phyloP scores from a whole-genome alignment of 2,113 vertebrate species.

The Corvus cornix region DNA sequence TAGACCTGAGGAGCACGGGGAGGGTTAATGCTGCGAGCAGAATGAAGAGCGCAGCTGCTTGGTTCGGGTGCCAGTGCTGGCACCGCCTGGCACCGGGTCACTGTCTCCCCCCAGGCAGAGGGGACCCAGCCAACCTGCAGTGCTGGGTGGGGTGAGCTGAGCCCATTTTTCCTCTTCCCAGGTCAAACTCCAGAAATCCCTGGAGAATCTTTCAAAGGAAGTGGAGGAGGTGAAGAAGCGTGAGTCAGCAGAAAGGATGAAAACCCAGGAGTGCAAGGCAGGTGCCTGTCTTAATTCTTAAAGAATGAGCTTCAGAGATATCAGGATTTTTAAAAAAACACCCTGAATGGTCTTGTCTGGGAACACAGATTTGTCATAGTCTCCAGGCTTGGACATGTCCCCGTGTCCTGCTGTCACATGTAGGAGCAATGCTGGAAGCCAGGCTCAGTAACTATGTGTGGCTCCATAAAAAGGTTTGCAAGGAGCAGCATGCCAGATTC shows the following conservation, averaged over 20 bases:
- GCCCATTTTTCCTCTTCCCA: not conserved
- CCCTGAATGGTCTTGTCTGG: not conserved
- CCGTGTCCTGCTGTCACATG: not conserved
- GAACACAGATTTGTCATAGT: not conserved
- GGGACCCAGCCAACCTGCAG: not conserved
- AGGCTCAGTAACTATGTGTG: accelerated
- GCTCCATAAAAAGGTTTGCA: not conserved
- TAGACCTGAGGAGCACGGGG: accelerated
- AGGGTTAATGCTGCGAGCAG: not conserved
- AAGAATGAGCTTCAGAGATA: not conserved
- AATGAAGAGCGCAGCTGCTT: conserved; percentile 23
- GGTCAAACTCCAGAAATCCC: conserved; percentile 47
- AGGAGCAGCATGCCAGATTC: not conserved
- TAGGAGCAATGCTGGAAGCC: not conserved
- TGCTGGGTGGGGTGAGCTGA: not conserved
- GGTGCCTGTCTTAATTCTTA: not conserved
- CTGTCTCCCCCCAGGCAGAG: not conserved
- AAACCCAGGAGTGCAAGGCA: conserved; percentile 64
- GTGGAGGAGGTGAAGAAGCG: not conserved
- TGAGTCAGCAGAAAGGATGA: conserved; percentile 17
- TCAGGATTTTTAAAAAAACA: not conserved
- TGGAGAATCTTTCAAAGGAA: conserved; percentile 32
- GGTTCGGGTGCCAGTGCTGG: not conserved
- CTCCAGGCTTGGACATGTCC: not conserved
- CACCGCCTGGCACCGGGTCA: not conserved